These are phyloP conservation scores for Tarsius wallacei DNA, from an alignment of 2,797 vertebrate genomes.

Conservation along the genomic window DNA sequence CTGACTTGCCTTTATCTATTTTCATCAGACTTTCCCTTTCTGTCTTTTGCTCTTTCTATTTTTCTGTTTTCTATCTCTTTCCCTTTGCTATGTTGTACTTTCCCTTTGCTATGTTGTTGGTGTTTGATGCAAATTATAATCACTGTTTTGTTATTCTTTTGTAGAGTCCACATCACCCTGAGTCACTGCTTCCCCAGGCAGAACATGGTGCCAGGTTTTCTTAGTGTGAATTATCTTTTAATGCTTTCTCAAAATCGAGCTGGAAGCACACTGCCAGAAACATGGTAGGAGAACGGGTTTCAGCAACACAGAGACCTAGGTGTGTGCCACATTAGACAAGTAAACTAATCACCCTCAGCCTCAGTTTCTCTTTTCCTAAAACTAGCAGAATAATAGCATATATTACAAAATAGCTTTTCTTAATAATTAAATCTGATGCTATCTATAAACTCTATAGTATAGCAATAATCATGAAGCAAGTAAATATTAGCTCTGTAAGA, in stretches of 20 bases:
- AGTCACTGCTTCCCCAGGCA: slow-evolving; percentile 8
- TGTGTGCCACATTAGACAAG: background rate
- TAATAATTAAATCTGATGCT: background rate
- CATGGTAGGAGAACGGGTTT: background rate
- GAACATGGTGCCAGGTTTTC: background rate
- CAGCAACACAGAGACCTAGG: background rate
- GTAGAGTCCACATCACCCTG: background rate
- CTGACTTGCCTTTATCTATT: slow-evolving; percentile 14
- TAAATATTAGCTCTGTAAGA: background rate
- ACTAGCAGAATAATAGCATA: background rate
- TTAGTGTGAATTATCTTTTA: background rate
- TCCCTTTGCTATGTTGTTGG: background rate
- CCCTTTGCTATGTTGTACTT: background rate
- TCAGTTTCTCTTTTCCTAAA: slow-evolving; percentile 17
- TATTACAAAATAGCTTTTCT: background rate
- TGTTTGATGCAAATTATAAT: background rate
- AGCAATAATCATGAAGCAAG: background rate
- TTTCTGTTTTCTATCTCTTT: background rate
- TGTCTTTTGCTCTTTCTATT: background rate
- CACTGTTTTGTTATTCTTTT: background rate
- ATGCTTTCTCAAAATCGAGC: background rate
- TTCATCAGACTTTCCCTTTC: background rate
- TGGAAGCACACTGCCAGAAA: background rate
- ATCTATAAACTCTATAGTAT: background rate
- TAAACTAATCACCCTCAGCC: background rate